phyloP scores from a whole-genome alignment of 2,888 invertebrate species.

The Xylophagus ater region DNA sequence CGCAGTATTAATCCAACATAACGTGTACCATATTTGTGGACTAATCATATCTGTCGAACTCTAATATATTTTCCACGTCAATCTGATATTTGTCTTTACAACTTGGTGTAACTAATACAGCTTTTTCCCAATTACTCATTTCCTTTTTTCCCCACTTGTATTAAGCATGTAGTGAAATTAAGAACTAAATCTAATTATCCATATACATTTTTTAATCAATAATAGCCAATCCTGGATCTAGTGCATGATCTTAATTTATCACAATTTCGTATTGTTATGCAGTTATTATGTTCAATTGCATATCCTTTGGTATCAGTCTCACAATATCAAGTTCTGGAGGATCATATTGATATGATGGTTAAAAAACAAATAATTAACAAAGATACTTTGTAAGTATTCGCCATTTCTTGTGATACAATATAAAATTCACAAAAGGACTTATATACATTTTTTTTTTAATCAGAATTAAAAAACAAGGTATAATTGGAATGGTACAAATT shows the following conservation, averaged over 20 bases:
- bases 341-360: constrained; percentile 76
- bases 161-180: no score
- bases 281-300: constrained; percentile 63
- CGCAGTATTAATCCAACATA: no score
- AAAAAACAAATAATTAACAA: constrained; percentile 68
- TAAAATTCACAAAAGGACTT: not conserved
- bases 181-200: no score
- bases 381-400: constrained; percentile 42
- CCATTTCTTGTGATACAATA: constrained; percentile 3
- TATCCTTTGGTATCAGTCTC: constrained; percentile 42
- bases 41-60: no score
- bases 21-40: no score
- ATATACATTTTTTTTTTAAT: constrained; percentile 21
- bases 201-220: not conserved
- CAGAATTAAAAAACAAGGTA: constrained; percentile 57
- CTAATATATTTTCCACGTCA: no score
- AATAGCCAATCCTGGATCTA: constrained; percentile 57
- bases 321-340: constrained; percentile 58
- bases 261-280: constrained; percentile 67
- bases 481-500: constrained; percentile 63
- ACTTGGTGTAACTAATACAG: not conserved
- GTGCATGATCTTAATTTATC: constrained; percentile 58
- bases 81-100: not conserved
- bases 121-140: not conserved
- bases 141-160: no score